phyloP scores from a whole-genome alignment of 2,113 vertebrate genomes.

The Cryptoleucopteryx plumbea region DNA sequence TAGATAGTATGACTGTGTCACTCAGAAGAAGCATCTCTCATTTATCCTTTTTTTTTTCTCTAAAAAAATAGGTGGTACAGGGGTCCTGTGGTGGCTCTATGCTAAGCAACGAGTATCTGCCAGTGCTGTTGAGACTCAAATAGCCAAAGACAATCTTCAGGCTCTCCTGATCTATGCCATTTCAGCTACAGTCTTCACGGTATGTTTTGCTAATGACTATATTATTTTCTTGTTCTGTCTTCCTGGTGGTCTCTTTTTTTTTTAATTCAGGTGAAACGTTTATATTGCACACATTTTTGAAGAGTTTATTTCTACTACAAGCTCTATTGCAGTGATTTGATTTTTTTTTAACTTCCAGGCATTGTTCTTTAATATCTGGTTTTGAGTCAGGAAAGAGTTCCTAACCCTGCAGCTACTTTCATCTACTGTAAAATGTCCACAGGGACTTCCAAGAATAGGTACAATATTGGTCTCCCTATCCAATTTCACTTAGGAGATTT shows the following conservation, averaged over 20 bases:
- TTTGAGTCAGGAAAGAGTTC: not conserved
- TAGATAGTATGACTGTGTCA: not conserved
- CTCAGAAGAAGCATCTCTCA: not conserved
- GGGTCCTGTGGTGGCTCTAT: conserved; percentile 96
- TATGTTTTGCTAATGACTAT: conserved; percentile 48
- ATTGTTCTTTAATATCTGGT: not conserved
- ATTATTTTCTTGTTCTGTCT: not conserved
- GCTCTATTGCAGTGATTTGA: not conserved
- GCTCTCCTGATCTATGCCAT: conserved; percentile 91
- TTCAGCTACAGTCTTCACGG: conserved; percentile 91
- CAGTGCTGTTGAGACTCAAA: conserved; percentile 74
- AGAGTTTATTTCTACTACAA: not conserved
- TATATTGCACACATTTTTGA: not conserved
- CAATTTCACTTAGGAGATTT: not conserved
- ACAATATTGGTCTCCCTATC: not conserved
- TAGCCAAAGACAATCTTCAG: conserved; percentile 82
- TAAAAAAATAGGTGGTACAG: conserved; percentile 82
- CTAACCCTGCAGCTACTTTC: not conserved
- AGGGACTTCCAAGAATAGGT: not conserved
- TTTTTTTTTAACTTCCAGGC: not conserved
- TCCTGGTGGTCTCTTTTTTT: not conserved
- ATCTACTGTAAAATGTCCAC: not conserved
- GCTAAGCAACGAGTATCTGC: conserved; percentile 83
- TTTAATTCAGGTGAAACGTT: not conserved
- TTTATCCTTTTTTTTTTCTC: not conserved